These are phyloP conservation scores for Hipparchia sbordonii DNA, from an alignment of 2,888 invertebrate species.

Conservation along the genomic window DNA sequence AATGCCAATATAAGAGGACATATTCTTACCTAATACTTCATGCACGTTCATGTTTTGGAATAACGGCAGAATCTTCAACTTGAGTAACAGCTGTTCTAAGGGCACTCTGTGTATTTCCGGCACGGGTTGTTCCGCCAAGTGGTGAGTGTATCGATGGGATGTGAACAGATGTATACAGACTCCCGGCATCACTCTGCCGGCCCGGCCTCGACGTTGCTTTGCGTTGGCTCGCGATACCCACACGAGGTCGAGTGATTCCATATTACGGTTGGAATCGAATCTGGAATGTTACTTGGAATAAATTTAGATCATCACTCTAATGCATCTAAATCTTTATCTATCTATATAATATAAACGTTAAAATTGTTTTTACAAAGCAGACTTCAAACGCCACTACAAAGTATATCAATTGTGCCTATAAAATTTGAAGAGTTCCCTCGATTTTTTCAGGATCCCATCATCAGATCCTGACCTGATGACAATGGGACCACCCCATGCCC, in stretches of 20 bases:
- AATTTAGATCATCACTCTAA: background rate
- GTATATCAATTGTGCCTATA: too few relatives aligned
- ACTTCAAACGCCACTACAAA: too few relatives aligned
- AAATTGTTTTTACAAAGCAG: too few relatives aligned
- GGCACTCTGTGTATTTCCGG: constrained; percentile 96
- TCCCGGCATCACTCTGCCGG: constrained; percentile 95
- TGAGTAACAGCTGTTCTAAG: constrained; percentile 90
- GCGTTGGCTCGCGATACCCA: constrained; percentile 97
- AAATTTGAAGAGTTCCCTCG: too few relatives aligned
- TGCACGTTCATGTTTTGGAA: constrained; percentile 76
- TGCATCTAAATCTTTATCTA: background rate
- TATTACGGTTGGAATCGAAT: constrained; percentile 91
- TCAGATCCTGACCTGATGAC: too few relatives aligned
- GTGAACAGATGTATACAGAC: constrained; percentile 94
- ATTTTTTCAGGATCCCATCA: too few relatives aligned
- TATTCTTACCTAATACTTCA: constrained; percentile 26
- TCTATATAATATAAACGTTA: background rate
- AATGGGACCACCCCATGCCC: too few relatives aligned
- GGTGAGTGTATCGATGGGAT: constrained; percentile 85
- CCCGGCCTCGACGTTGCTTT: constrained; percentile 93
- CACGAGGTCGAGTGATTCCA: constrained; percentile 92
- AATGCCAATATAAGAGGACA: too few relatives aligned
- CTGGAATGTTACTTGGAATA: constrained; percentile 52
- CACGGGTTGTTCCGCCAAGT: constrained; percentile 88
- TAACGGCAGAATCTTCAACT: constrained; percentile 87